Evolutionary conservation across 2,113 vertebrate species (phyloP).

Genomic region (Bubo scandiacus): DNA sequence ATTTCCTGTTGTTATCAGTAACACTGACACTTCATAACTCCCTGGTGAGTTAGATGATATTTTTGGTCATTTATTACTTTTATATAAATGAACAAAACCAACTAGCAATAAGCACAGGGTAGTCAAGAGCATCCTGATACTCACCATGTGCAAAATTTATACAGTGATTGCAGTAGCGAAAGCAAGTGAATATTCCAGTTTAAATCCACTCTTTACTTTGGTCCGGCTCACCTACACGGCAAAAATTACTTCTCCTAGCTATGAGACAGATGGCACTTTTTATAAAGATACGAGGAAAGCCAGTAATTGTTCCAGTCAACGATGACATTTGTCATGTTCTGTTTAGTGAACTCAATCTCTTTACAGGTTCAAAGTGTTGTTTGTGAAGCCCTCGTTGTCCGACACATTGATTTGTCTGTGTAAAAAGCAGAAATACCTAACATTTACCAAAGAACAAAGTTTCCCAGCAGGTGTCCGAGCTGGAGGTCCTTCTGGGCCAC

Average conservation of each 20-base stretch:
- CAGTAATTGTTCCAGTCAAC: conserved; percentile 18
- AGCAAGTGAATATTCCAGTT: not conserved
- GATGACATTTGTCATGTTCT: conserved; percentile 22
- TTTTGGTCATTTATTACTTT: conserved; percentile 11
- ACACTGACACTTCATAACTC: conserved; percentile 45
- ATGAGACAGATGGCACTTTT: not conserved
- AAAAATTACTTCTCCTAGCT: not conserved
- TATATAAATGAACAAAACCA: not conserved
- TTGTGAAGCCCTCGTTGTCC: conserved; percentile 20
- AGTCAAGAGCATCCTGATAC: not conserved
- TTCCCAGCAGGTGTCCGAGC: not conserved
- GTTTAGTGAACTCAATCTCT: conserved; percentile 32
- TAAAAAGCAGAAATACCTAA: conserved; percentile 8
- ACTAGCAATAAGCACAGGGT: not conserved
- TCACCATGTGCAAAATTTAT: not conserved
- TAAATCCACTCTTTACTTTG: not conserved
- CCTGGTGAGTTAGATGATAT: conserved; percentile 4
- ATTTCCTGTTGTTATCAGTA: conserved; percentile 68
- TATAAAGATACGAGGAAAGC: not conserved
- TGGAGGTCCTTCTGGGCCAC: not conserved
- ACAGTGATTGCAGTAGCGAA: not conserved
- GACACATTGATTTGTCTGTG: conserved; percentile 20
- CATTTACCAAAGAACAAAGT: not conserved
- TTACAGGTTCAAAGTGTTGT: not conserved
- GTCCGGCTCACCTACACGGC: not conserved